A percentile compares a stretch with the other conserved stretches of the same genome.
phyloP scores from a whole-genome alignment of 2,797 vertebrate genomes.

The Argya squamiceps region DNA sequence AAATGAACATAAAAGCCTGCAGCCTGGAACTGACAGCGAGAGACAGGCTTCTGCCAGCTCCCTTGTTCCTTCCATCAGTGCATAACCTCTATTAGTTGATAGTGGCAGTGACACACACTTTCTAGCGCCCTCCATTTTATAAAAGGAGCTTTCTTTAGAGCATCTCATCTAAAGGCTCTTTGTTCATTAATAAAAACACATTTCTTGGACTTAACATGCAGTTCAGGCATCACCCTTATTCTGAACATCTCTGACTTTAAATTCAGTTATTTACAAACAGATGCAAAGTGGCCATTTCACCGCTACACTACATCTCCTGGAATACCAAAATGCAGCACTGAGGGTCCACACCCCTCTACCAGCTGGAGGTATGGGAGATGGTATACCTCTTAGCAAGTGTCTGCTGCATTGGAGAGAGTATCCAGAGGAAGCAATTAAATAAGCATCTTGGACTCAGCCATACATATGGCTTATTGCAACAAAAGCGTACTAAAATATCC shows the following conservation, averaged over 20 bases:
- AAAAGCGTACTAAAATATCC: not conserved
- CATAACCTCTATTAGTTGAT: slow-evolving; percentile 47
- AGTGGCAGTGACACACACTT: slow-evolving; percentile 13
- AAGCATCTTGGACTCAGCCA: not conserved
- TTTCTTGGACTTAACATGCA: not conserved
- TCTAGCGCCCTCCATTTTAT: slow-evolving; percentile 14
- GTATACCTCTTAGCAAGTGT: not conserved
- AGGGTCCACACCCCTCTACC: not conserved
- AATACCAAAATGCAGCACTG: not conserved
- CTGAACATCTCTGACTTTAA: not conserved
- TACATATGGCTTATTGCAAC: not conserved
- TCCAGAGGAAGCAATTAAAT: not conserved
- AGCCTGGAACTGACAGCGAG: slow-evolving; percentile 42
- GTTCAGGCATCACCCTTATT: not conserved
- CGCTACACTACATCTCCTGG: not conserved
- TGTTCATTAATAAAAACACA: not conserved
- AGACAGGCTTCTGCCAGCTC: slow-evolving; percentile 45
- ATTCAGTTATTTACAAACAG: slow-evolving; percentile 17
- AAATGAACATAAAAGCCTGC: slow-evolving; percentile 53
- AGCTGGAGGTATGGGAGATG: not conserved
- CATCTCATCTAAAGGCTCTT: not conserved
- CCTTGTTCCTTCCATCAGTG: slow-evolving; percentile 30
- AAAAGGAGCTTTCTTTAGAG: slow-evolving; percentile 8
- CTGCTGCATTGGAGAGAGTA: not conserved
- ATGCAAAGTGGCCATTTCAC: not conserved